Evolutionary conservation across 2,797 vertebrate genomes (phyloP), one percentile per base, ranked within the genome.

Genomic region (Hippopotamyrus pictus): DNA sequence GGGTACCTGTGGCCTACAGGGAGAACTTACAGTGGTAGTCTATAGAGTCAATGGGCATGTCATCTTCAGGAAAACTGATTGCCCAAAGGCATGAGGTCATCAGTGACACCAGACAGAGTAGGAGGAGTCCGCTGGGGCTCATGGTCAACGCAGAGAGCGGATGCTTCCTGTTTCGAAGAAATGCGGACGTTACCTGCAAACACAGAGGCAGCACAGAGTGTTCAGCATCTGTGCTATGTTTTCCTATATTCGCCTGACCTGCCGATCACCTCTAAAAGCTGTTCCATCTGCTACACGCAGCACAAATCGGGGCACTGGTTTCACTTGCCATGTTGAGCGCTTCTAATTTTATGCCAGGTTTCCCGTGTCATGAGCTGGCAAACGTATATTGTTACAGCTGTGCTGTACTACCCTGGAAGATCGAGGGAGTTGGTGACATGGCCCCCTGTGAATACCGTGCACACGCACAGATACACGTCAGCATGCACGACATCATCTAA

Each of bases 11-110:
- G 41, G 17, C 12, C 48, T 48, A 86, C 12, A 50, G 73, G 37
- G 22, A 5, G 84, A n/a, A 97, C 98, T 99, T 93, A 99, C 99
- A 98, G 94, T 99, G 98, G 91, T 97, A 97, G 91, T 99, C 98
- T 6, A 99, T 96, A 3, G 96, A 91, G 22, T 98, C 97, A 1
- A 99, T 96, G 88, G 99, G 97, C 6, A 96, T 93, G 50, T 94
- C 95, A 19, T 99, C 99, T 92, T 99, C 99, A 0, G 99, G 99
- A 95, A 99, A 99, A 95, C 97, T 99, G 96, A 97, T 95, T 2
- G 98, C 97, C 11, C 92, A 92, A 91, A 97, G 91, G 90, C 94
- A 94, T 91, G 96, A 93, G 89, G 95, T 79, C 90, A 93, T 91
- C 89, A 96, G 93, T 53, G 98, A 96, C 91, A 97, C 93, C 94